Conservation (phyloP, 1,140 invertebrate species). For the Fopius arisanus region DNA sequence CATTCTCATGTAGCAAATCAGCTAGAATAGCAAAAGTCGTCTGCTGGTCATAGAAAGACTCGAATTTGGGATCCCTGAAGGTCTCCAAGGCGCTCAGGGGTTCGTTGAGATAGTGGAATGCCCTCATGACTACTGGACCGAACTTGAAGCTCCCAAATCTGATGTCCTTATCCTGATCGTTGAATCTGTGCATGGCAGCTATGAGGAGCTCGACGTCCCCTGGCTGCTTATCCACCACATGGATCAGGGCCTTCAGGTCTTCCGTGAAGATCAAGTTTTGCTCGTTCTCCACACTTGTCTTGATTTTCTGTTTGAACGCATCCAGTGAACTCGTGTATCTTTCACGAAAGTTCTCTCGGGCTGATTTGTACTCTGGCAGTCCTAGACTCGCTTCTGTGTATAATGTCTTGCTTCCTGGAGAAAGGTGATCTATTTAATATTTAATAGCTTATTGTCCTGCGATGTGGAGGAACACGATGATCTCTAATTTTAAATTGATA, state of each 20-base stretch:
- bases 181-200: slow-evolving; percentile 77
- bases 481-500: not conserved
- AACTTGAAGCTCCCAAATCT: slow-evolving; percentile 82
- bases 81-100: slow-evolving; percentile 72
- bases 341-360: slow-evolving; percentile 61
- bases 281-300: slow-evolving; percentile 64
- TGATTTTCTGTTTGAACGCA: slow-evolving; percentile 76
- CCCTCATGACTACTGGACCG: slow-evolving; percentile 84
- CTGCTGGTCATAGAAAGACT: slow-evolving; percentile 77
- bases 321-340: slow-evolving; percentile 68
- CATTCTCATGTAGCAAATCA: slow-evolving; percentile 76
- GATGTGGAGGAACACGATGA: too few relatives aligned
- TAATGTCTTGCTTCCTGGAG: slow-evolving; percentile 54
- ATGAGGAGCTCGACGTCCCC: slow-evolving; percentile 72
- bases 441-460: too few relatives aligned
- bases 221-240: slow-evolving; percentile 69
- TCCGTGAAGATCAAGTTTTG: slow-evolving; percentile 81
- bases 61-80: slow-evolving; percentile 70
- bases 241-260: slow-evolving; percentile 83
- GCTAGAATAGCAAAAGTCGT: slow-evolving; percentile 74
- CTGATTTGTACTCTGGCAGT: slow-evolving; percentile 67
- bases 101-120: slow-evolving; percentile 76
- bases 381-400: slow-evolving; percentile 69
- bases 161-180: slow-evolving; percentile 74
- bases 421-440: too few relatives aligned